A percentile compares a stretch with the other conserved stretches of the same genome.
These are phyloP conservation scores for Atta cephalotes DNA, from an alignment of 1,140 invertebrate genomes.

Conservation along the genomic window DNA sequence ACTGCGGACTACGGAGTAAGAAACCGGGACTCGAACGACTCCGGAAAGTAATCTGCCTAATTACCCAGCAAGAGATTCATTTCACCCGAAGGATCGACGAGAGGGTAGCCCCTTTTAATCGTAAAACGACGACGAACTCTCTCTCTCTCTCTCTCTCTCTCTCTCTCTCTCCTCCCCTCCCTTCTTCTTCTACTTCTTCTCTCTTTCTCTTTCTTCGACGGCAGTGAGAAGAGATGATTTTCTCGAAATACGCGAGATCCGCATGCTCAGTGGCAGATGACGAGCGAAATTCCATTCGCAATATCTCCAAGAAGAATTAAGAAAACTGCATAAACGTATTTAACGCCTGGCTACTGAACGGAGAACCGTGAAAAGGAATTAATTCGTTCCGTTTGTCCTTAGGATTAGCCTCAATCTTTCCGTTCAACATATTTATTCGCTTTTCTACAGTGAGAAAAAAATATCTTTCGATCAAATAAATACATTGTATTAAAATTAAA, in stretches of 20 bases:
- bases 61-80: slow-evolving; percentile 85
- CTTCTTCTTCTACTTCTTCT: background rate
- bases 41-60: slow-evolving; percentile 85
- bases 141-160: background rate
- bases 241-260: slow-evolving; percentile 24
- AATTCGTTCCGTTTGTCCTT: too few relatives aligned
- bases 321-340: slow-evolving; percentile 31
- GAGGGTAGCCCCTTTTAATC: slow-evolving; percentile 62
- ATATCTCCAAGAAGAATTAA: slow-evolving; percentile 35
- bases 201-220: background rate
- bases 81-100: slow-evolving; percentile 74
- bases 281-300: slow-evolving; percentile 42
- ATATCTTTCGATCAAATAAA: too few relatives aligned
- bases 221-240: slow-evolving; percentile 40
- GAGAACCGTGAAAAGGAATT: background rate
- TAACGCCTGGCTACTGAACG: slow-evolving; percentile 3
- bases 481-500: too few relatives aligned
- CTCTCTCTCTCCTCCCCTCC: background rate
- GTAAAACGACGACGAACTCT: slow-evolving; percentile 67
- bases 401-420: too few relatives aligned
- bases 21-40: slow-evolving; percentile 83
- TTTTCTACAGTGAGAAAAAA: too few relatives aligned
- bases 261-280: background rate
- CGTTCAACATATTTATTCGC: too few relatives aligned
- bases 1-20: slow-evolving; percentile 74